Evolutionary conservation across 1,140 invertebrate species (phyloP).

Genomic region (Portunus trituberculatus): DNA sequence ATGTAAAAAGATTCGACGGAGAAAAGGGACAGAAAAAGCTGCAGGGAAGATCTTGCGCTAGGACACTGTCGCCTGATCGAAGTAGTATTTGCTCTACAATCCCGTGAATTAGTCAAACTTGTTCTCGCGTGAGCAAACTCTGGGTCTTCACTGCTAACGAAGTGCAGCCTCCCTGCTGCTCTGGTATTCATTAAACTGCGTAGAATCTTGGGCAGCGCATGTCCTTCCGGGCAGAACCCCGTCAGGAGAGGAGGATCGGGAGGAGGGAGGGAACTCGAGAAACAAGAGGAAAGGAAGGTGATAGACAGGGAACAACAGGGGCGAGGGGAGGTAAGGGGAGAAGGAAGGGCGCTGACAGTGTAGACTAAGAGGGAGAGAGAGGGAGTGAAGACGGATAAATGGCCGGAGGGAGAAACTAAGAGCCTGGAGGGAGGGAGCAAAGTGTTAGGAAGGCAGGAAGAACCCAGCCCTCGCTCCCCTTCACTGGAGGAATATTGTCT

Average conservation of each 20-base stretch:
- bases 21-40: background rate
- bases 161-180: background rate
- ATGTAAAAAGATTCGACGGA: background rate
- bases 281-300: background rate
- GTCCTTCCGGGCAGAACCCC: background rate
- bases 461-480: background rate
- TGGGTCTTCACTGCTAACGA: background rate
- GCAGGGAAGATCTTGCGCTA: background rate
- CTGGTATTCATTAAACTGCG: background rate
- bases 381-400: background rate
- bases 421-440: background rate
- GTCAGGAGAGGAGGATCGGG: background rate
- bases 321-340: background rate
- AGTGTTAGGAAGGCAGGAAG: background rate
- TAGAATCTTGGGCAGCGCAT: background rate
- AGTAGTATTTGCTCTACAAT: conserved; percentile 3
- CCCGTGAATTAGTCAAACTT: conserved; percentile 13
- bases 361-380: background rate
- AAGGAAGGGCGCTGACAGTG: background rate
- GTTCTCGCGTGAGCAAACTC: conserved; percentile 10
- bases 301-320: background rate
- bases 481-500: background rate
- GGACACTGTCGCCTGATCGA: background rate
- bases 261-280: background rate
- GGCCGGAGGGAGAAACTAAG: background rate